These are phyloP conservation scores for Leptinotarsa peninsularis DNA, from an alignment of 2,888 invertebrate species.

Conservation along the genomic window DNA sequence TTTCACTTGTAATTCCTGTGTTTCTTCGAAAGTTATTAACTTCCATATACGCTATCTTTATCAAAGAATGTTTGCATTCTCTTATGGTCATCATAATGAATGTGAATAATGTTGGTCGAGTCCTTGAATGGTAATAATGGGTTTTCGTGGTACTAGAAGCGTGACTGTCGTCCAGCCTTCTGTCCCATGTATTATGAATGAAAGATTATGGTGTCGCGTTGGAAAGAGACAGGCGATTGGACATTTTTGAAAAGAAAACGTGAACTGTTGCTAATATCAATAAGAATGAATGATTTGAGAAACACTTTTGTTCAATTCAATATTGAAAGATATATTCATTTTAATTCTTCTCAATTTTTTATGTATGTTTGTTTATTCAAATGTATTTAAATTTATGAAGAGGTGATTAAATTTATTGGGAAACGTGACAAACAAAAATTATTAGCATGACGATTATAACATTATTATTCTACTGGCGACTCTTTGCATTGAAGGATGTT, in stretches of 20 bases:
- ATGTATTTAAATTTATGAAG: background rate
- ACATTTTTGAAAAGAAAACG: background rate
- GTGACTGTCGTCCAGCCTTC: background rate
- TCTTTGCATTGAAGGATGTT: slow-evolving; percentile 8
- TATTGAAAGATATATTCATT: background rate
- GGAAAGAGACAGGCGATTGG: background rate
- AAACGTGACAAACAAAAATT: slow-evolving; percentile 9
- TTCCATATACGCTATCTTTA: background rate
- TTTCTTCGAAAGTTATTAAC: background rate
- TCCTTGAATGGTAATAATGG: slow-evolving; percentile 7
- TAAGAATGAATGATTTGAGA: background rate
- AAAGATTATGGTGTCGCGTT: background rate
- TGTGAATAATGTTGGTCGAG: background rate
- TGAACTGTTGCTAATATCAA: background rate
- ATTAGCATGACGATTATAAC: background rate
- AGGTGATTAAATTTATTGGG: background rate
- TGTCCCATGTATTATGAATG: background rate
- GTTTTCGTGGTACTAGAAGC: slow-evolving; percentile 2
- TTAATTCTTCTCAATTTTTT: background rate
- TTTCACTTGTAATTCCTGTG: slow-evolving; percentile 11
- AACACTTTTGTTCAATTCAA: no score
- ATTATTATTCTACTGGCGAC: slow-evolving; percentile 5
- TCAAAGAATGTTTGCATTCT: background rate
- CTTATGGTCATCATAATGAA: slow-evolving; percentile 4
- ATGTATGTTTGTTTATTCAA: background rate